Base-by-base conservation (phyloP, 2,113 vertebrate species). In the Todiramphus saurophagus region DNA sequence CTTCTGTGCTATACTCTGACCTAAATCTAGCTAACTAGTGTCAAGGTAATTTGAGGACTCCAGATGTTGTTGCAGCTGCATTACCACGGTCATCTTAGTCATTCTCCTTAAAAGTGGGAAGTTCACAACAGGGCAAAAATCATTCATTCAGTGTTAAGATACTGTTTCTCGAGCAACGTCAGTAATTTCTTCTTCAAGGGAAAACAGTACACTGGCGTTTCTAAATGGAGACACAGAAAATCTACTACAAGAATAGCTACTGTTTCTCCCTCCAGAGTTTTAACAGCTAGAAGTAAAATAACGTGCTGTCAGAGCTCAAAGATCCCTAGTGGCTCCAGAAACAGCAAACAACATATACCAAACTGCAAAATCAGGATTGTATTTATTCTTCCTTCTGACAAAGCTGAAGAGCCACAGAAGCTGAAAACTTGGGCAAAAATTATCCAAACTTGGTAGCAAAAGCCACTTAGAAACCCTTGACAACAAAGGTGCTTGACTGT, bases 51-150 rank as follows among this genome's bases (percentile, higher is more conserved):
- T 79, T 93, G 93, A 95, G 92, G 93, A 96, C 83, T 96, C 92
- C 89, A 96, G 88, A 93, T 96, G 93, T 96, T 97, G 88, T 94
- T 96, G 89, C 93, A 96, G 94, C 96, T 95, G 95, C 90, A 95
- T 69, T 92, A 91, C 83, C 46, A 86, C 80, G 94, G 77, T 44
- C 69, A 73, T 95, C 83, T 96, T 76, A 88, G 81, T 93, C 89
- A 89, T 88, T 77, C 63, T 87, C 43, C 55, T 87, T 76, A 58
- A 83, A 94, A 92, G 44, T 63, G 60, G 85, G 68, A 92, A 94
- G 86, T 89, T 89, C 79, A 62, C 87, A 94, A 89, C 24, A 83
- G 68, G 79, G 60, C 64, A 95, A 93, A 83, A 94, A 3, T 24
- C 17, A 81, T 74, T 85, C 68, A 81, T n/a, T 88, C 66, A 28